Base-by-base conservation (phyloP, 2,888 invertebrate species). In the Dasysyrphus tricinctus region DNA sequence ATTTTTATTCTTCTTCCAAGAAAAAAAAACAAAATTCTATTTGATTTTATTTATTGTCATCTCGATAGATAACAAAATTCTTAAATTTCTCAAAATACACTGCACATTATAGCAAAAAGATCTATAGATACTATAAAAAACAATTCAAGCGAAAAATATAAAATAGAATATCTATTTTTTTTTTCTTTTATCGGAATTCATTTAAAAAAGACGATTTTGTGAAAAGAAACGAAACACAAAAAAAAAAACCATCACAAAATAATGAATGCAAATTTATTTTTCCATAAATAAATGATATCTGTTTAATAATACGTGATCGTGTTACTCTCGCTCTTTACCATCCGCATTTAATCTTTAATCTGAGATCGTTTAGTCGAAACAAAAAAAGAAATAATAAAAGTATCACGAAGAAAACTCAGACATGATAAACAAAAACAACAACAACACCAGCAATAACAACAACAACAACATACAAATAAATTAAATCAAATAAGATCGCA, bases 271-370 rank as follows among this genome's bases (percentile, higher is more conserved):
- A 74, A 74, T 78, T 69, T 78, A 57, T 81, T 70, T 24, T 69
- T 69, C 54, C 42, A 59, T 61, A 72, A 78, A 72, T 67, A 78
- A 63, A 65, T 65, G 65, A 75, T 75, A 84, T 72, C 65, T 72
- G 57, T 75, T 80, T 65, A 56, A 72, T 67, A 80, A 84, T 56
- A 83, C 83, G 73, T 85, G 85, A 86, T 81, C 85, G 57, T 56
- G 54, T 65, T 73, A 77, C 47, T 74, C 69, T 81, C 74, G 77
- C 54, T 80, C 76, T 67, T 76, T 80, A 47, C 47, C 75, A 72
- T 80, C 56, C 51, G 59, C 84, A 42, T 61, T 61, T 61, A 61
- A 61, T 61, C 61, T 61, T 82, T 76, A 65, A 84, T 76, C 57
- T 72, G 63, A 29, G 16, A 63, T 67, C 76, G 39, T 47, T 63